Base-by-base conservation (phyloP, 1,140 invertebrate genomes). In the Pantala flavescens region DNA sequence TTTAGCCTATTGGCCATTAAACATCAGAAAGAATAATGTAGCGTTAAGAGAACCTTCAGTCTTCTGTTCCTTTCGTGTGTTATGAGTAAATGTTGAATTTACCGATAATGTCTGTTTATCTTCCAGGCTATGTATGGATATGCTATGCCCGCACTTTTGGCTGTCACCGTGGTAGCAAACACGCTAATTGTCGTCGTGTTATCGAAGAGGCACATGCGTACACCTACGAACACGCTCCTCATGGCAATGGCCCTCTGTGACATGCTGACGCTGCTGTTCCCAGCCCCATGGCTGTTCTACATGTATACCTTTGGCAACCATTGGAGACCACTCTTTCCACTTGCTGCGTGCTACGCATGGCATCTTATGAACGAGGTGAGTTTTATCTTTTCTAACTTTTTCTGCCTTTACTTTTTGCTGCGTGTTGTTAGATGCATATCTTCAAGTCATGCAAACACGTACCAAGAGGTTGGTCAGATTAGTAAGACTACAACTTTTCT, bases 231-330 rank as follows among this genome's bases (percentile, higher is more conserved):
- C 81, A 82, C 85, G 0, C 87, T 91, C 7, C 81, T 91, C 0
- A 84, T 90, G 77, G 87, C 91, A 7, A 97, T 98, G 94, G 95
- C 96, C 0, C 86, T 98, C 0, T 93, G 92, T 76, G 95, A 98
- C 84, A 91, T 96, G 88, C 89, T 97, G 80, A 97, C 95, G 0
- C 89, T 97, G 77, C 84, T 96, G 21, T 91, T 94, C 80, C 93
- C 94, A 0, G 89, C 93, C 0, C 94, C 94, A 0, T 92, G 93
- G 86, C 84, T 94, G 14, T 90, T 95, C 80, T 95, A 96, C 82
- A 93, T 96, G 89, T 96, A 94, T 84, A 93, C 93, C 7, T 89
- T 96, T 75, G 91, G 92, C 28, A 91, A 95, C 82, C 91, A 95
- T 79, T 88, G 89, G 80, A 90, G 91, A 79, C 90, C 91, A 0